A percentile compares a stretch with the other conserved stretches of the same genome.
Evolutionary conservation across 2,797 vertebrate species (phyloP).

Genomic region (Zenarchopterus dispar): DNA sequence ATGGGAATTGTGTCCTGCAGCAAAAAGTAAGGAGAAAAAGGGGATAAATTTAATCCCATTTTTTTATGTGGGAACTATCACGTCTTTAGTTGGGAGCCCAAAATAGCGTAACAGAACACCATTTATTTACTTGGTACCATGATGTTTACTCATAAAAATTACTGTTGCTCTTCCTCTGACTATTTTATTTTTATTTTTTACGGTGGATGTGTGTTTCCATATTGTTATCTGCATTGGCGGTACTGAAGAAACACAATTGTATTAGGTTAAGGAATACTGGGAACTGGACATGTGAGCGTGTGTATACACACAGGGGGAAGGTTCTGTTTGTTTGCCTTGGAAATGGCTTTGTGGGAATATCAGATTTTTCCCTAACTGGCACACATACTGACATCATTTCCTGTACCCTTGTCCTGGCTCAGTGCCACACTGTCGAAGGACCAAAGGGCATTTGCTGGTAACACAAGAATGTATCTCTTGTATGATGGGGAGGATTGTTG

Average conservation of each 20-base stretch:
- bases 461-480: slow-evolving; percentile 38
- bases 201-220: slow-evolving; percentile 5
- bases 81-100: slow-evolving; percentile 47
- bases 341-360: slow-evolving; percentile 84
- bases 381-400: slow-evolving; percentile 80
- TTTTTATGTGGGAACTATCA: slow-evolving; percentile 62
- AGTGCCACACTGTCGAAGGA: slow-evolving; percentile 50
- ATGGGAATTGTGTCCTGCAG: slow-evolving; percentile 71
- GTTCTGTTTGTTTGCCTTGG: slow-evolving; percentile 80
- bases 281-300: slow-evolving; percentile 47
- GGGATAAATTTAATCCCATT: slow-evolving; percentile 66
- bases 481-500: slow-evolving; percentile 13
- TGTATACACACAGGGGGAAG: slow-evolving; percentile 44
- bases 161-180: background rate
- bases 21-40: slow-evolving; percentile 40
- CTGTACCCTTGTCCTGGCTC: slow-evolving; percentile 69
- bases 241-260: slow-evolving; percentile 41
- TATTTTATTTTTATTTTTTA: slow-evolving; percentile 3
- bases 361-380: slow-evolving; percentile 79
- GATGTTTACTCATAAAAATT: slow-evolving; percentile 1
- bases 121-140: slow-evolving; percentile 26
- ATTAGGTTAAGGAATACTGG: slow-evolving; percentile 45
- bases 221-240: slow-evolving; percentile 9
- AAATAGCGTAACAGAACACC: background rate
- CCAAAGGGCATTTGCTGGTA: slow-evolving; percentile 56